Base-by-base conservation (phyloP, 2,888 invertebrate species). In the Gryllus longicercus region DNA sequence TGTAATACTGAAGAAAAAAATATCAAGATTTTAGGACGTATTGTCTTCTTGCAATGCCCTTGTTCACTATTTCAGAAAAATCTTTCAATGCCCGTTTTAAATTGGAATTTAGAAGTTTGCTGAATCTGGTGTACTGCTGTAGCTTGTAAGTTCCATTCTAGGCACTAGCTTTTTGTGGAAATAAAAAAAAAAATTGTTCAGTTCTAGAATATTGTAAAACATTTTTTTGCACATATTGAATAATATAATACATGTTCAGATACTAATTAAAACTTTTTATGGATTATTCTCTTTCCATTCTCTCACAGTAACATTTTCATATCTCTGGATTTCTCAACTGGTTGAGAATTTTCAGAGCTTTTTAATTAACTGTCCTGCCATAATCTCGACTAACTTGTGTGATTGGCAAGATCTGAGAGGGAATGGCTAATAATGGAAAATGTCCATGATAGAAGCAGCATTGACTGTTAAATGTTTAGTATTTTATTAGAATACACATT, bases 281-380 rank as follows among this genome's bases (percentile, higher is more conserved):
- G 76, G 49, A 38, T 38, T 38, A 38, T 38, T 76, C 63, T 51
- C 63, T 76, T 78, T 80, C 80, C 80, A 80, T 78, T 23, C 50
- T 63, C 14, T 80, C 18, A 50, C 23, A 51, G n/a, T 80, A 74
- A 51, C 50, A 25, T 25, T 77, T 80, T 78, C 63, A 63, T 63
- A 80, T 79, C 81, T 82, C 82, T 82, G 82, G 77, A 78, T 80
- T 74, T 80, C 82, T 82, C 82, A 82, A 82, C 82, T 80, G 81
- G 81, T 82, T 82, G 82, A 82, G 82, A 82, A 16, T 50, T 74
- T 78, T 77, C 81, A 82, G 82, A 82, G 81, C 78, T 79, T 79
- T 76, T n/a, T 77, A 76, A 16, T 76, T 38, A 23, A 4, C 63
- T 63, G n/a, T 63, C 63, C 63, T 63, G 63, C 63, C 63, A 63